Evolutionary conservation across 2,888 invertebrate species (phyloP).

Genomic region (Platerodrilus igneus): DNA sequence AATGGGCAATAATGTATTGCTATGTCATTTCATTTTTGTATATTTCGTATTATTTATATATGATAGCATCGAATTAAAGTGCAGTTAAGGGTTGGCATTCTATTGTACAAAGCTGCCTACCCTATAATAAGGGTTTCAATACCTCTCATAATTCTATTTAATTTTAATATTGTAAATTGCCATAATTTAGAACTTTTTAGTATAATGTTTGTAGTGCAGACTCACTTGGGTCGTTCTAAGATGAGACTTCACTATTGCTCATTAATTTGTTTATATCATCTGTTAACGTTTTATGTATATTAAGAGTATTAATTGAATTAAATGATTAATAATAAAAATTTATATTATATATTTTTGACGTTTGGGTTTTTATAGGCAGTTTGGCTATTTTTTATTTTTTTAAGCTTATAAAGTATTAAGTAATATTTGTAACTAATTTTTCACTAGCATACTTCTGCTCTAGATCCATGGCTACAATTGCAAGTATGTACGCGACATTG

Average conservation of each 20-base stretch:
- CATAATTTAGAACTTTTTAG: constrained; percentile 44
- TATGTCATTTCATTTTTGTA: constrained; percentile 43
- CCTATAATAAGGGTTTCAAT: constrained; percentile 37
- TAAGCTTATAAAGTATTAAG: too few species aligned
- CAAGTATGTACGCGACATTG: too few species aligned
- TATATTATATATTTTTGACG: constrained; percentile 45
- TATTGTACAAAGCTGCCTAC: constrained; percentile 45
- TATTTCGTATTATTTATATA: constrained; percentile 37
- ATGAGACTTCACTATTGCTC: constrained; percentile 50
- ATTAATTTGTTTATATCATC: constrained; percentile 48
- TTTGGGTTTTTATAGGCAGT: constrained; percentile 12
- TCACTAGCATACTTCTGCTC: too few species aligned
- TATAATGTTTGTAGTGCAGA: constrained; percentile 37
- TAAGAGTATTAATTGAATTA: constrained; percentile 49
- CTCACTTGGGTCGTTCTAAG: constrained; percentile 42
- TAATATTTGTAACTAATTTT: too few species aligned
- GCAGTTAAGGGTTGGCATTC: constrained; percentile 45
- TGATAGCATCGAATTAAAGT: constrained; percentile 47
- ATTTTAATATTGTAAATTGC: constrained; percentile 48
- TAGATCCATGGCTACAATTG: too few species aligned
- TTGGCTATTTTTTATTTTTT: too few species aligned
- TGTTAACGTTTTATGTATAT: constrained; percentile 51
- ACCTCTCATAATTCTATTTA: constrained; percentile 44
- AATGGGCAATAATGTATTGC: constrained; percentile 48
- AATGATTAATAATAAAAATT: constrained; percentile 50